phyloP scores from a whole-genome alignment of 2,888 invertebrate genomes.

The Andrena praecox region DNA sequence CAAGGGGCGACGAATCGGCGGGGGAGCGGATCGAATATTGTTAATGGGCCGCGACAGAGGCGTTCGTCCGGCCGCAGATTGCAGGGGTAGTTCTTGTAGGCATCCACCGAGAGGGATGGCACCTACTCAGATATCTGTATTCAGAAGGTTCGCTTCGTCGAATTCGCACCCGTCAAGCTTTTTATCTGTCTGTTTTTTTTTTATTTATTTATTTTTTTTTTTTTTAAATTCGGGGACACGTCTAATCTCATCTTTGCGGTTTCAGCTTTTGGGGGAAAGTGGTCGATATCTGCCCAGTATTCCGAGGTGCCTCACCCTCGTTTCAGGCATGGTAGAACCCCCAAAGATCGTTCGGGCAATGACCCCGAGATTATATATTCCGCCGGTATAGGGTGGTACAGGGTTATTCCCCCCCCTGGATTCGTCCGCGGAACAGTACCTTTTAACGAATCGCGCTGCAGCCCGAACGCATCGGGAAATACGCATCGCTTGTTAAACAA shows the following conservation, averaged over 20 bases:
- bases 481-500: too few species aligned
- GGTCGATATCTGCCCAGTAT: constrained; percentile 72
- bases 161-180: background rate
- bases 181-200: background rate
- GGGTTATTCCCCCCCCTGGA: constrained; percentile 63
- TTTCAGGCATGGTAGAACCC: constrained; percentile 78
- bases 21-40: constrained; percentile 1
- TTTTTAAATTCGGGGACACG: background rate
- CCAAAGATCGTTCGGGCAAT: constrained; percentile 83
- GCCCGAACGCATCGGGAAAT: background rate
- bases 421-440: constrained; percentile 48
- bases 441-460: constrained; percentile 35
- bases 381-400: constrained; percentile 65
- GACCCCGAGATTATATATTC: constrained; percentile 79
- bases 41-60: background rate
- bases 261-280: constrained; percentile 66
- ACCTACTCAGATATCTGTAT: too few species aligned
- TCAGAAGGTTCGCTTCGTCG: background rate
- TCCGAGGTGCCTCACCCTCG: constrained; percentile 77
- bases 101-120: background rate
- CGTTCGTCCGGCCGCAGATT: too few species aligned
- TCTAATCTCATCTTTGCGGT: constrained; percentile 45
- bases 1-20: background rate
- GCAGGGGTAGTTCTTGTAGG: background rate
- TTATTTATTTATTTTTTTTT: background rate